Conservation (phyloP, 2,113 vertebrate species). For the Paraplagusia blochii region DNA sequence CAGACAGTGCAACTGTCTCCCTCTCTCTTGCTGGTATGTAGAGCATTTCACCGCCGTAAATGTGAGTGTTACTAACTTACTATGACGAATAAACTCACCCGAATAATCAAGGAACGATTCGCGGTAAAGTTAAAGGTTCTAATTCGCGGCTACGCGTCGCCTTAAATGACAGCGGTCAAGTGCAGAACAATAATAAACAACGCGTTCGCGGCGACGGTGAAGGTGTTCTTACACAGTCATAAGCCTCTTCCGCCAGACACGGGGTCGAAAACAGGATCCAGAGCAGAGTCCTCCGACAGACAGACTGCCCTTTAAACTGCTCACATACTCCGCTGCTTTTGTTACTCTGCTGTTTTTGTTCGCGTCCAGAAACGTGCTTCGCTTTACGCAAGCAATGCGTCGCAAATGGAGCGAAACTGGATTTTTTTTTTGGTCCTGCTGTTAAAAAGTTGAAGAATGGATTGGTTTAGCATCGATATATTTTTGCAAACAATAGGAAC, state of each 20-base stretch:
- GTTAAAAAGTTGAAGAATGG: too few species aligned
- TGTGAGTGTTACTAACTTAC: conserved; percentile 31
- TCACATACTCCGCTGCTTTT: conserved; percentile 15
- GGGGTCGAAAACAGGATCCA: conserved; percentile 59
- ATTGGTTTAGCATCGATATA: too few species aligned
- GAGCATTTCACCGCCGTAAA: conserved; percentile 70
- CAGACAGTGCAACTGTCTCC: conserved; percentile 73
- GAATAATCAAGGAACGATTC: conserved; percentile 3
- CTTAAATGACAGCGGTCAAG: conserved; percentile 58
- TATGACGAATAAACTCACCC: neutral
- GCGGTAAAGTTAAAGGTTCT: conserved; percentile 16
- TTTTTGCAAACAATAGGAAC: too few species aligned
- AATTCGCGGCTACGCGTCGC: neutral
- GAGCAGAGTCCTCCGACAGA: conserved; percentile 44
- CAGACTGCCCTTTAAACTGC: conserved; percentile 66
- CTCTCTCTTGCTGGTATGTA: conserved; percentile 76
- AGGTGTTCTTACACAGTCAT: conserved; percentile 62
- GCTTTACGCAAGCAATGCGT: too few species aligned
- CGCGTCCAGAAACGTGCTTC: neutral
- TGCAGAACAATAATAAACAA: conserved; percentile 48
- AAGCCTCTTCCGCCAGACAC: conserved; percentile 62
- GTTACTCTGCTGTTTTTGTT: neutral
- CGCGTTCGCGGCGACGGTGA: conserved; percentile 4
- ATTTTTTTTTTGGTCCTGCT: too few species aligned
- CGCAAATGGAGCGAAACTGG: too few species aligned